Percentiles rank a stretch among this genome's conserved stretches.
Evolutionary conservation across 2,797 vertebrate species (phyloP).

Genomic region (Lerista edwardsae): DNA sequence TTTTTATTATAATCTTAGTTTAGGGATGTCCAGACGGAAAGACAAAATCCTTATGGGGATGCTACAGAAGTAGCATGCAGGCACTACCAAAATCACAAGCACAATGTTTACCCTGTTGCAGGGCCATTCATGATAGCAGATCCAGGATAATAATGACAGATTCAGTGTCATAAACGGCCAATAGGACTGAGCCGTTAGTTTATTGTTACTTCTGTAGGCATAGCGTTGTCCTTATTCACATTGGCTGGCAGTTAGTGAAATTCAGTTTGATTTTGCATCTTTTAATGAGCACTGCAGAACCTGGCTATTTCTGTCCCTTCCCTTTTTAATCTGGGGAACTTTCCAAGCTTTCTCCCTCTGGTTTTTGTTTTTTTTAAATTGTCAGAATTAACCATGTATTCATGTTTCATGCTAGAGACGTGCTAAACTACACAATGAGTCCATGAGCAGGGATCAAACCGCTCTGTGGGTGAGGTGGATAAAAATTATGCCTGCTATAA

Average conservation of each 20-base stretch:
- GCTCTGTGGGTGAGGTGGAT: conserved; percentile 37
- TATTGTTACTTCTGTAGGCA: neutral
- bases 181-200: neutral
- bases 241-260: neutral
- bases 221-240: neutral
- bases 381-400: conserved; percentile 48
- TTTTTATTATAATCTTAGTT: too few relatives aligned
- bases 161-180: too few relatives aligned
- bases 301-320: neutral
- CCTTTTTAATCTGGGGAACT: conserved; percentile 39
- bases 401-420: conserved; percentile 47
- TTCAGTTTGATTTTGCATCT: conserved; percentile 28
- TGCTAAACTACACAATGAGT: conserved; percentile 43
- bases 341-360: conserved; percentile 46
- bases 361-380: conserved; percentile 40
- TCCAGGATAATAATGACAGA: too few relatives aligned
- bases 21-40: too few relatives aligned
- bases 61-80: too few relatives aligned
- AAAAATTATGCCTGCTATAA: conserved; percentile 45
- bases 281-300: conserved; percentile 40
- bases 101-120: too few relatives aligned
- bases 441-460: conserved; percentile 49
- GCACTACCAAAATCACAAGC: too few relatives aligned
- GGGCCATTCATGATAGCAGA: too few relatives aligned
- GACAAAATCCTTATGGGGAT: too few relatives aligned